Percentiles rank a stretch among this genome's conserved stretches.
Conservation (phyloP, 2,888 invertebrate species). For the Hanleya hanleyi region DNA sequence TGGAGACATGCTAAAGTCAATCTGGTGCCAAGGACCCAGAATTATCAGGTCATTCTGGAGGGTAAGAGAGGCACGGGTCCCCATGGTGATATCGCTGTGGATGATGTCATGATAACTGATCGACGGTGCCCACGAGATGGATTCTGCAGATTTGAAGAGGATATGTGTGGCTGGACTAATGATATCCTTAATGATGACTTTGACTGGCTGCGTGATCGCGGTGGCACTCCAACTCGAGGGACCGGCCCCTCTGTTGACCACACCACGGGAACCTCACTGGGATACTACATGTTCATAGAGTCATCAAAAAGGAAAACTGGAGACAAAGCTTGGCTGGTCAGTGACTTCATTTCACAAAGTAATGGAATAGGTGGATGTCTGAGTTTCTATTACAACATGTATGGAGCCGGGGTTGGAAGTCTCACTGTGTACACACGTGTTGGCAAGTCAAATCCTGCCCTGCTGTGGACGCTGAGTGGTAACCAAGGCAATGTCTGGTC, state of each 20-base stretch:
- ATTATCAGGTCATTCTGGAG: constrained; percentile 48
- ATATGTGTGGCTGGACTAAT: constrained; percentile 58
- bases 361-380: constrained; percentile 58
- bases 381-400: constrained; percentile 67
- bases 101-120: constrained; percentile 53
- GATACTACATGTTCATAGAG: constrained; percentile 66
- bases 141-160: constrained; percentile 59
- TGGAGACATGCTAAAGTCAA: constrained; percentile 59
- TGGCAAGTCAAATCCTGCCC: neutral
- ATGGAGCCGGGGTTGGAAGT: constrained; percentile 54
- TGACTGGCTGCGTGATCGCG: constrained; percentile 58
- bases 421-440: neutral
- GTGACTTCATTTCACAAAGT: constrained; percentile 47
- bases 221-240: constrained; percentile 37
- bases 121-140: constrained; percentile 52
- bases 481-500: constrained; percentile 63
- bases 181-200: constrained; percentile 51
- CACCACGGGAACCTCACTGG: constrained; percentile 40
- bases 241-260: constrained; percentile 58
- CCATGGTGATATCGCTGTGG: constrained; percentile 69
- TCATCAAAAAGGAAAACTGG: constrained; percentile 75
- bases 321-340: constrained; percentile 77
- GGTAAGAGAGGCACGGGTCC: constrained; percentile 51
- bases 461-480: constrained; percentile 20
- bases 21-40: constrained; percentile 26